Conservation (phyloP, 2,797 vertebrate species). For the Sebastes jordani region DNA sequence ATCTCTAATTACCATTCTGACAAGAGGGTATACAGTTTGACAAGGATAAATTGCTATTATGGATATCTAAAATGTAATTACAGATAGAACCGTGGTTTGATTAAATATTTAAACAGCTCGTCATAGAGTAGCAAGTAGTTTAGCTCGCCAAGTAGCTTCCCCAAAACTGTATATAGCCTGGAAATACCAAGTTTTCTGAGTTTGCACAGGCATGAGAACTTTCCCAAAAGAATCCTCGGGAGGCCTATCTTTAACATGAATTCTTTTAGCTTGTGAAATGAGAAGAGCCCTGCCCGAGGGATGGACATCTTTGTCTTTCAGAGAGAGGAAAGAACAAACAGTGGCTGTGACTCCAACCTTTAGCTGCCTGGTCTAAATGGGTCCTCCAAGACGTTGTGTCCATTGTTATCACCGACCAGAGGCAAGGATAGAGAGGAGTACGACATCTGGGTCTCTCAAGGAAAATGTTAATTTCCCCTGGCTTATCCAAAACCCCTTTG, state of each 20-base stretch:
- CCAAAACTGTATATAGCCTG: too few species aligned
- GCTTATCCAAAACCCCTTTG: neutral
- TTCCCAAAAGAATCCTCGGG: too few species aligned
- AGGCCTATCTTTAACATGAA: neutral
- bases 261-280: neutral
- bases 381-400: constrained; percentile 2
- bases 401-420: constrained; percentile 15
- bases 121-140: too few species aligned
- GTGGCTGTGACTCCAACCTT: neutral
- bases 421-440: neutral
- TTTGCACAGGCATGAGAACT: too few species aligned
- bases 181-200: too few species aligned
- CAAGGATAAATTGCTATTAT: neutral
- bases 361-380: neutral
- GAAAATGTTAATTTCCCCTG: constrained; percentile 10
- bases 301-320: neutral
- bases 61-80: neutral
- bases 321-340: neutral
- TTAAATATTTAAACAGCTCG: neutral
- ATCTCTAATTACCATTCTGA: neutral
- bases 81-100: neutral
- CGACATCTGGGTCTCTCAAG: constrained; percentile 3
- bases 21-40: neutral
- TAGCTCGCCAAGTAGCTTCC: too few species aligned
- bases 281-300: neutral